phyloP scores from a whole-genome alignment of 1,140 invertebrate genomes.

The Cotesia typhae region DNA sequence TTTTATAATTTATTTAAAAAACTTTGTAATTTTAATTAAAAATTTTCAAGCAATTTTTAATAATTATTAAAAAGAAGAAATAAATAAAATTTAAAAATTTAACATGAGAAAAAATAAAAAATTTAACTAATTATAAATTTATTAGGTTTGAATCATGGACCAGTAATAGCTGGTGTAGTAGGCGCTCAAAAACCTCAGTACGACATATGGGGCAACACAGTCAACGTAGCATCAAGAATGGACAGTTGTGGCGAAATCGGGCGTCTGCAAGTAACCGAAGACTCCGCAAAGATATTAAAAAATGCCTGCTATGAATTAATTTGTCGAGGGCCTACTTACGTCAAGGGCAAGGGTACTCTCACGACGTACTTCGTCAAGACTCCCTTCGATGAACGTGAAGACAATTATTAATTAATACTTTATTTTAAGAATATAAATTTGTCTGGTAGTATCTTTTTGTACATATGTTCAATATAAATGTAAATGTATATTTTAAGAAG shows the following conservation, averaged over 20 bases:
- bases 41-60: too few relatives aligned
- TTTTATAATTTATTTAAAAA: too few relatives aligned
- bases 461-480: conserved; percentile 17
- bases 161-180: conserved; percentile 93
- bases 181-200: conserved; percentile 97
- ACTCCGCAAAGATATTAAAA: conserved; percentile 87
- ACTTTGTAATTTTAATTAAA: too few relatives aligned
- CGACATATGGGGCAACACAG: conserved; percentile 98
- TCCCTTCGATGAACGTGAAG: conserved; percentile 71
- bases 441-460: not conserved
- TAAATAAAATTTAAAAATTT: too few relatives aligned
- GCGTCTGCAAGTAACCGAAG: conserved; percentile 86
- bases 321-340: conserved; percentile 86
- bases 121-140: conserved; percentile 18
- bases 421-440: too few relatives aligned
- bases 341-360: conserved; percentile 94
- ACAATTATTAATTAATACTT: conserved; percentile 42
- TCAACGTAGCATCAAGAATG: conserved; percentile 96
- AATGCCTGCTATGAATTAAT: conserved; percentile 84
- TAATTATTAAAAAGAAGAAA: too few relatives aligned
- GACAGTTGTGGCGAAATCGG: conserved; percentile 94
- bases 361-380: conserved; percentile 92
- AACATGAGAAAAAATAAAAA: not conserved
- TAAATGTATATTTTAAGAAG: conserved; percentile 10
- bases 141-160: conserved; percentile 90